A percentile compares a stretch with the other conserved stretches of the same genome.
phyloP scores from a whole-genome alignment of 2,113 vertebrate species.

The Uropsilus gracilis region DNA sequence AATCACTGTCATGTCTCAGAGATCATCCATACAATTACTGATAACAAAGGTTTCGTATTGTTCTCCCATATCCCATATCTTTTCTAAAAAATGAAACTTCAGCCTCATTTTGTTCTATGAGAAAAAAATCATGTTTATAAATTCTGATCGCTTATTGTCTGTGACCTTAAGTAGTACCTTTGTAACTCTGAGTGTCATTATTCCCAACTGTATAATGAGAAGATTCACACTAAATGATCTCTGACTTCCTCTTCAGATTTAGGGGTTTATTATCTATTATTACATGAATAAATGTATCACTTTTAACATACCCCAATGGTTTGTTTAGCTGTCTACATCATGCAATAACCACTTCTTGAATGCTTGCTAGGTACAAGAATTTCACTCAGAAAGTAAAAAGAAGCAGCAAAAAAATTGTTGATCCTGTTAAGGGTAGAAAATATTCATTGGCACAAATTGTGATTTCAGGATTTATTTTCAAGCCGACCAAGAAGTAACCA shows the following conservation, averaged over 20 bases:
- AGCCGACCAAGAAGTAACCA: conserved; percentile 45
- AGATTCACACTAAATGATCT: conserved; percentile 35
- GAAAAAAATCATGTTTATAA: background rate
- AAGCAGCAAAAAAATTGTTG: background rate
- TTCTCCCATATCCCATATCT: background rate
- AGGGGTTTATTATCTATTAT: background rate
- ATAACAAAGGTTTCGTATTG: background rate
- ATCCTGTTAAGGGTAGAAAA: conserved; percentile 33
- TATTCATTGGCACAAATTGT: conserved; percentile 47
- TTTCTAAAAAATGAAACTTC: background rate
- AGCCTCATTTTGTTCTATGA: background rate
- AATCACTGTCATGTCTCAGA: background rate
- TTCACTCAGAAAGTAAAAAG: conserved; percentile 42
- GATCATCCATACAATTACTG: background rate
- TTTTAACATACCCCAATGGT: background rate
- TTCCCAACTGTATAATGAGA: conserved; percentile 23
- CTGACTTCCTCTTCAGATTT: background rate
- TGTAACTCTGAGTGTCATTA: background rate
- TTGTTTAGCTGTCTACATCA: conserved; percentile 43
- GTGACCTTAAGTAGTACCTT: background rate
- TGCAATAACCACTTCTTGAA: conserved; percentile 45
- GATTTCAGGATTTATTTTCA: conserved; percentile 42
- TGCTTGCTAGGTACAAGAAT: background rate
- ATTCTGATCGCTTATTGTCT: background rate
- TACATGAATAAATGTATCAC: background rate